A percentile compares a stretch with the other conserved stretches of the same genome.
Conservation (phyloP, 2,888 invertebrate genomes). For the Synergus gifuensis region DNA sequence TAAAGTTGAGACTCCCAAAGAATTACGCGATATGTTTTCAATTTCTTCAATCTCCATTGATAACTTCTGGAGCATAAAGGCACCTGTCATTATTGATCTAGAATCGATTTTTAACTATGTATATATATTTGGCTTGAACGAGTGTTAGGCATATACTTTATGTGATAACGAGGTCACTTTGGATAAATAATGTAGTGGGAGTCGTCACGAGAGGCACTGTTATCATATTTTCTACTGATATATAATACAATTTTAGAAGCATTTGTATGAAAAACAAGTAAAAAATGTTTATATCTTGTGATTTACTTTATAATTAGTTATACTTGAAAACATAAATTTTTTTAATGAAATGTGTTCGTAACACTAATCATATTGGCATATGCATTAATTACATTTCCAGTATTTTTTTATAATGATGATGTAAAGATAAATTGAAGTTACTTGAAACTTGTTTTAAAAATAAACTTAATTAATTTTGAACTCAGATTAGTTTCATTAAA, state of each 20-base stretch:
- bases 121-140: background rate
- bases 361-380: background rate
- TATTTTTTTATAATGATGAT: background rate
- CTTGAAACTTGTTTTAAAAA: background rate
- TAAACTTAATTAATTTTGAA: background rate
- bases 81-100: constrained; percentile 5
- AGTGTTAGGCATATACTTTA: constrained; percentile 9
- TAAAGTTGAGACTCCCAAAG: background rate
- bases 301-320: too few relatives aligned
- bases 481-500: background rate
- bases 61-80: background rate
- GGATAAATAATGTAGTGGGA: constrained; percentile 28
- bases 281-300: background rate
- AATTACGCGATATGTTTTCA: too few relatives aligned
- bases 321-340: too few relatives aligned
- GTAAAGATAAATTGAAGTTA: background rate
- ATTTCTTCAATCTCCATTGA: background rate
- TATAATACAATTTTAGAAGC: background rate
- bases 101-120: constrained; percentile 23
- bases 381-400: background rate
- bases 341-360: too few relatives aligned
- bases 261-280: constrained; percentile 3
- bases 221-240: background rate
- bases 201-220: constrained; percentile 15
- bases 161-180: constrained; percentile 27